These are phyloP conservation scores for Hecatera dysodea DNA, from an alignment of 2,888 invertebrate species.

Conservation along the genomic window DNA sequence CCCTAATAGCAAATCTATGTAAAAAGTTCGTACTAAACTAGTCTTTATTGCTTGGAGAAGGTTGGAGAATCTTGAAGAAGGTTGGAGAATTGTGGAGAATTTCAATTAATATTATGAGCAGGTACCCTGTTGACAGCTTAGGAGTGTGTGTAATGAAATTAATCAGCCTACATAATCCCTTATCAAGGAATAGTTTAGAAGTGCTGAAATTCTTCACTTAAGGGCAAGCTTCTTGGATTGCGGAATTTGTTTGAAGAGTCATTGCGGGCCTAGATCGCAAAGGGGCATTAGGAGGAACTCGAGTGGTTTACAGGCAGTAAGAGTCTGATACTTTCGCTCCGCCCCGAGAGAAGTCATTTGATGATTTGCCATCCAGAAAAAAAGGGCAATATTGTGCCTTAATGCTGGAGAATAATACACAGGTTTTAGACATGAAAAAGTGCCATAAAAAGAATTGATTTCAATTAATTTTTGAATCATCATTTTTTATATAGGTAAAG, in stretches of 20 bases:
- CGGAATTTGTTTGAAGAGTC: too few relatives aligned
- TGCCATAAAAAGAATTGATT: too few relatives aligned
- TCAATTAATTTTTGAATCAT: too few relatives aligned
- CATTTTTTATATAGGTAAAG: background rate
- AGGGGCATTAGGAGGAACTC: too few relatives aligned
- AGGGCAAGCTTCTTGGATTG: constrained; percentile 21
- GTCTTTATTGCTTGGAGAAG: background rate
- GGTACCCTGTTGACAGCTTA: constrained; percentile 43
- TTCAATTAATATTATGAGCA: constrained; percentile 57
- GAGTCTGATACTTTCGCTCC: too few relatives aligned
- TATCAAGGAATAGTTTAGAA: constrained; percentile 62
- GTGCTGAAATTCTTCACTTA: constrained; percentile 56
- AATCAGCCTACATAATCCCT: constrained; percentile 55
- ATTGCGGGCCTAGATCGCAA: too few relatives aligned
- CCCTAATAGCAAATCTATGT: constrained; percentile 25
- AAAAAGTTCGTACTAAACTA: constrained; percentile 9
- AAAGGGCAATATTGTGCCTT: background rate
- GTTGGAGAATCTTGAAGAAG: constrained; percentile 2
- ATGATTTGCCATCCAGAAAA: too few relatives aligned
- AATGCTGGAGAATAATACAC: background rate
- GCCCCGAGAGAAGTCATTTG: too few relatives aligned
- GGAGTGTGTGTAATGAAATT: constrained; percentile 55
- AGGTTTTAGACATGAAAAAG: background rate
- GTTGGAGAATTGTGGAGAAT: constrained; percentile 37
- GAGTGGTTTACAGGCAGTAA: too few relatives aligned